These are phyloP conservation scores for Sphaerodactylus townsendi DNA, from an alignment of 2,113 vertebrate species.

Conservation along the genomic window DNA sequence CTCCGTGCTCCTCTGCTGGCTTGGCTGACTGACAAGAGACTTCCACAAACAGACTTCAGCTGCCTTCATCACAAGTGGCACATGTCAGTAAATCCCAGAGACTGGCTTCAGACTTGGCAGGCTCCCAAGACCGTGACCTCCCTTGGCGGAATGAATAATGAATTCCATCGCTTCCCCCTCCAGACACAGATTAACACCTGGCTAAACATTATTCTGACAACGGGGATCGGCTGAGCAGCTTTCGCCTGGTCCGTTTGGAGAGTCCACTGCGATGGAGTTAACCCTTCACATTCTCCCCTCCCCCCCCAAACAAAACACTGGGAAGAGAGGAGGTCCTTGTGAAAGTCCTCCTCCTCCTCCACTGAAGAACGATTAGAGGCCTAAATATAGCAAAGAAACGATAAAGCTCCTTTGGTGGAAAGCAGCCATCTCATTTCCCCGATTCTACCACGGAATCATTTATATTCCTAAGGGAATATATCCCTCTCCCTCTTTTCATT, in stretches of 20 bases:
- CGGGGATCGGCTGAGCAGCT: slow-evolving; percentile 22
- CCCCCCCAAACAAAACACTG: neutral
- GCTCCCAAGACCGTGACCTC: slow-evolving; percentile 74
- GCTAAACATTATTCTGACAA: slow-evolving; percentile 79
- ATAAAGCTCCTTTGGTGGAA: slow-evolving; percentile 61
- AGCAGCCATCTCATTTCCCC: slow-evolving; percentile 44
- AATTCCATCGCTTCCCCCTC: slow-evolving; percentile 75
- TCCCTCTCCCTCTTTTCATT: neutral
- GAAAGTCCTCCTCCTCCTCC: slow-evolving; percentile 20
- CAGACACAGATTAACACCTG: slow-evolving; percentile 81
- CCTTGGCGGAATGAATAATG: slow-evolving; percentile 73
- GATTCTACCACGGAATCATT: slow-evolving; percentile 29
- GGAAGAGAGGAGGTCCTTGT: neutral
- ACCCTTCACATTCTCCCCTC: slow-evolving; percentile 47
- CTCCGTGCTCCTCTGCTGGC: slow-evolving; percentile 50
- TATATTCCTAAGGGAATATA: neutral
- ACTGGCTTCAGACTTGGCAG: slow-evolving; percentile 70
- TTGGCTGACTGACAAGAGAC: slow-evolving; percentile 85
- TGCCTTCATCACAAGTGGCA: slow-evolving; percentile 79
- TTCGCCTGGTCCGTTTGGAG: slow-evolving; percentile 25
- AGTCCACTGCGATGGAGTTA: slow-evolving; percentile 49
- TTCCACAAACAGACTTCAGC: slow-evolving; percentile 83
- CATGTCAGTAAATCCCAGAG: slow-evolving; percentile 83
- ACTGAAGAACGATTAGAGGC: slow-evolving; percentile 48
- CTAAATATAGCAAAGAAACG: slow-evolving; percentile 69